Evolutionary conservation across 2,888 invertebrate species (phyloP).

Genomic region (Rhopalosiphum nymphaeae): DNA sequence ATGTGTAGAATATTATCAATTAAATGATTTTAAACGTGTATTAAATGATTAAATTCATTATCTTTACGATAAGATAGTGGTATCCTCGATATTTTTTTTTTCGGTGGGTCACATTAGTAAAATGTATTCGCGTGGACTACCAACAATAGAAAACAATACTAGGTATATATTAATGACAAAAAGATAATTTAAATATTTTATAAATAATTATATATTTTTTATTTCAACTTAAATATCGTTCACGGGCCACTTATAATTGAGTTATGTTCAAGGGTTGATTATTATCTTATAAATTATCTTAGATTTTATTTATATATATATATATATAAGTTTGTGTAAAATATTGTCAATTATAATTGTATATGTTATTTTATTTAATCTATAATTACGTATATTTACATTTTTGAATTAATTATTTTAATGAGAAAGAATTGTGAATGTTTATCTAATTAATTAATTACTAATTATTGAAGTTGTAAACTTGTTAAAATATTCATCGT

Average conservation of each 20-base stretch:
- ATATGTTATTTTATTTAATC: neutral
- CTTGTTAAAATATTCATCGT: neutral
- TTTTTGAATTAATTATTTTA: neutral
- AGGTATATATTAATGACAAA: no score
- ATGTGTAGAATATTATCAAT: neutral
- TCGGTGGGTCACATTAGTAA: neutral
- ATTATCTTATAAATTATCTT: neutral
- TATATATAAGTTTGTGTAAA: neutral
- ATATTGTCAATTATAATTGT: neutral
- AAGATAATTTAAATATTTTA: neutral
- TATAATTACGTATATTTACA: neutral
- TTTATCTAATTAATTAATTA: neutral
- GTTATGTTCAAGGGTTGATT: neutral
- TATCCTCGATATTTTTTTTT: neutral
- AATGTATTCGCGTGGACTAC: neutral
- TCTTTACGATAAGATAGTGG: neutral
- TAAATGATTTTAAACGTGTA: neutral
- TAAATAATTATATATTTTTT: neutral
- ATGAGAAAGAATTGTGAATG: neutral
- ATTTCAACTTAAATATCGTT: neutral
- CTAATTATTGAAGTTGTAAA: neutral
- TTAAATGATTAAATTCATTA: neutral
- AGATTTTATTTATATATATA: neutral
- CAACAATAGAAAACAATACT: no score
- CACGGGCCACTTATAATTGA: neutral